Evolutionary conservation across 2,888 invertebrate genomes (phyloP), one percentile per base, ranked within the genome.

Genomic region (Trachelus tabidus): DNA sequence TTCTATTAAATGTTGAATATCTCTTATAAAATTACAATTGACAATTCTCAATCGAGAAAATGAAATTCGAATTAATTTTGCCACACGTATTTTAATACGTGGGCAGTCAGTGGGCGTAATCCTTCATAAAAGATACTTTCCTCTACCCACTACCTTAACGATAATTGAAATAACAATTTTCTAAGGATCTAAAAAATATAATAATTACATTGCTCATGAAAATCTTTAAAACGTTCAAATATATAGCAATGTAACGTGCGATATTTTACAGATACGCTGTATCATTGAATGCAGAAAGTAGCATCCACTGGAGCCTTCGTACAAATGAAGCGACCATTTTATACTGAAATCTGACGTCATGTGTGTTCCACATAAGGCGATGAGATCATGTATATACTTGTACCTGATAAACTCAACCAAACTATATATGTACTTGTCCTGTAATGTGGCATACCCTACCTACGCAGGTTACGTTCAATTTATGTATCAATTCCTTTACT

Each of bases 361-460:
- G n/a, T 77, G 15, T 40, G 69, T 30, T 69, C 79, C 80, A 71
- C 77, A 77, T 79, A 77, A 33, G 79, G 73, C 75, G 80, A 79
- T 80, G 80, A 80, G 76, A 73, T 80, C 80, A 80, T 34, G 68
- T 34, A 34, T 56, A 56, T 56, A 23, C 56, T 56, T 56, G 9
- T 56, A 23, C 23, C 0, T 9, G 23, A 9, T 56, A 56, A 56
- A 56, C 23, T 9, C 23, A 56, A 9, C 56, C 9, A 56, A 56
- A 56, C 56, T 56, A 56, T 56, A 56, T 23, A 23, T 2, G 56
- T 56, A 23, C 56, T 23, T 9, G 56, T 56, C 56, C 56, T 56
- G 6, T 56, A 56, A 56, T 9, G 9, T 6, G 23, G 23, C 56
- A 56, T 56, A 56, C 23, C 56, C 56, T 56, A 56, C 56, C 56